Evolutionary conservation across 2,797 vertebrate species (phyloP), one percentile per base, ranked within the genome.

Genomic region (Hypotaenidia philippensis): DNA sequence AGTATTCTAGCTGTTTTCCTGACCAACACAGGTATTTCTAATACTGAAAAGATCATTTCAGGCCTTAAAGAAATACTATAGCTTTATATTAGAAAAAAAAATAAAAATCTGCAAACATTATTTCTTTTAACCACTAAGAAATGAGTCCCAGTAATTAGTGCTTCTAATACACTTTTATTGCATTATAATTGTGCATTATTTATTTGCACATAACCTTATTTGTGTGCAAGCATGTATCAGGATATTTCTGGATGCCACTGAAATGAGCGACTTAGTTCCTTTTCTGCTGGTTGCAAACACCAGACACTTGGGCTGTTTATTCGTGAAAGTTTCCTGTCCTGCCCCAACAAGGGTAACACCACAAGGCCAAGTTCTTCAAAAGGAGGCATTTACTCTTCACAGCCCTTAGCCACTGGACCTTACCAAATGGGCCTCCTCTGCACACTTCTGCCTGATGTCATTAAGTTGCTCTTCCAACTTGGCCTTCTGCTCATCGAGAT

Each of bases 401-500:
- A 53, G 69, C 38, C 78, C n/a, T 7, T 47, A 78, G 68, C 34
- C 38, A 69, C 26, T 34, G 91, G 85, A 79, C 57, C 94, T 88
- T 97, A 99, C 99, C 98, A 99, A 97, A 90, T 99, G 98, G 94
- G 98, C 98, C 96, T 99, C 99, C 89, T 99, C 98, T 72, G 97
- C 98, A 92, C 99, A 99, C 94, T 99, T 98, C 96, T 99, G 98
- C 78, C 98, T 98, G 95, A 99, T 98, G 66, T 98, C 98, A 66
- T 96, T 91, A 87, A 99, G 98, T 80, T 99, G 99, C 71, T 99
- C 99, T 96, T 99, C 99, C 95, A 99, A 97, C 31, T 98, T 98
- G 76, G 94, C 97, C 95, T 99, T 99, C 98, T 99, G 99, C 44
- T 99, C 99, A 91, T 99, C 99, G 63, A 99, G 97, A 95, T 98